A percentile compares a stretch with the other conserved stretches of the same genome.
Evolutionary conservation across 2,113 vertebrate genomes (phyloP).

Genomic region (Alces alces): DNA sequence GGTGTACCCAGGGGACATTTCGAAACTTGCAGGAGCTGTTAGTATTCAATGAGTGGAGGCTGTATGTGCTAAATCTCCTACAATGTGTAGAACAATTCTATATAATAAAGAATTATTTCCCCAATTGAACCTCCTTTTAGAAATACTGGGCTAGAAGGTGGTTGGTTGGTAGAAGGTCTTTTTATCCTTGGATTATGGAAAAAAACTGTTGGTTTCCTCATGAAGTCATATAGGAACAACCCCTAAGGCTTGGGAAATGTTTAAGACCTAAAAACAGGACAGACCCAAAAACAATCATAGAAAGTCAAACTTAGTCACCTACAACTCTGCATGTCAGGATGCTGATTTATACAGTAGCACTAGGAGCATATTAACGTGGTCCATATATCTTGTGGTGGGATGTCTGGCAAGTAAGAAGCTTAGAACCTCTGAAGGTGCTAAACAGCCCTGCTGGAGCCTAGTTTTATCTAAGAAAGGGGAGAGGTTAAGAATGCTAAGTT

Average conservation of each 20-base stretch:
- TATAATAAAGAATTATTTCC: background rate
- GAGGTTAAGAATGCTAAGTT: background rate
- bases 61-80: background rate
- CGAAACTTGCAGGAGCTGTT: background rate
- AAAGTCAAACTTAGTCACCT: background rate
- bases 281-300: background rate
- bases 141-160: background rate
- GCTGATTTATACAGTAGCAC: background rate
- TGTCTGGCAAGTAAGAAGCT: background rate
- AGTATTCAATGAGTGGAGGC: background rate
- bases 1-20: background rate
- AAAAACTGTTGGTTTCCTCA: background rate
- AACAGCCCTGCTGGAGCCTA: background rate
- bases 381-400: background rate
- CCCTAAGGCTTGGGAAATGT: background rate
- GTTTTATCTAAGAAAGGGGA: background rate
- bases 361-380: background rate
- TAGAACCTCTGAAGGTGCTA: background rate
- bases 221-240: background rate
- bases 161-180: background rate
- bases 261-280: background rate
- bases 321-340: background rate
- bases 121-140: background rate
- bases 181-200: constrained; percentile 16
- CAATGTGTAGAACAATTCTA: background rate